A percentile compares a stretch with the other conserved stretches of the same genome.
Conservation (phyloP, 2,797 vertebrate species). For the Lacerta bilineata region DNA sequence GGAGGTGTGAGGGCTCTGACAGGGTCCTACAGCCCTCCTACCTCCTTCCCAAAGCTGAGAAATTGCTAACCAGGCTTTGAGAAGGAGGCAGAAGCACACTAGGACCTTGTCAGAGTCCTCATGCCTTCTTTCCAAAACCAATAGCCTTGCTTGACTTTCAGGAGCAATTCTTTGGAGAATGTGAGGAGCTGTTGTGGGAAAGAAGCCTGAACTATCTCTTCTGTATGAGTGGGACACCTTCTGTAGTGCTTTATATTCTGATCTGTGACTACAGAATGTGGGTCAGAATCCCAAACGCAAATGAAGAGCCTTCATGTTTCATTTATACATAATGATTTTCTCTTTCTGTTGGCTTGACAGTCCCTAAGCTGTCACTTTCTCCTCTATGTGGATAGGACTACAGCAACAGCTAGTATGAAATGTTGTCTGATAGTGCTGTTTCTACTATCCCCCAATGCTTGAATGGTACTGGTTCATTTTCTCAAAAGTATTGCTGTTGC, state of each 20-base stretch:
- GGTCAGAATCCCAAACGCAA: neutral
- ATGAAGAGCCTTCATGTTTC: neutral
- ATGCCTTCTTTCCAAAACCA: too few species aligned
- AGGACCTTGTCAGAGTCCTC: too few species aligned
- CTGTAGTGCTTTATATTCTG: neutral
- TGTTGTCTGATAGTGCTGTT: neutral
- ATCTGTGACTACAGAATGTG: too few species aligned
- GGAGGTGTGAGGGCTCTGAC: too few species aligned
- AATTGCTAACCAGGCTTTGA: too few species aligned
- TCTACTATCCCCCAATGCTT: neutral
- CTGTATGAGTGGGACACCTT: neutral
- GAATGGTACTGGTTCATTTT: neutral
- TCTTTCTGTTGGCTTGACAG: neutral
- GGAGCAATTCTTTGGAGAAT: neutral
- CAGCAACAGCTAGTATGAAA: neutral
- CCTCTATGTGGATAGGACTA: neutral
- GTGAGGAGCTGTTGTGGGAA: neutral
- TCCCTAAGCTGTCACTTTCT: neutral
- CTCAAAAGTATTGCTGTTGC: neutral
- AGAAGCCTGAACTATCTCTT: too few species aligned
- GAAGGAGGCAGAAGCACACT: too few species aligned
- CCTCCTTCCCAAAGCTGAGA: too few species aligned
- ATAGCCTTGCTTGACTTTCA: neutral
- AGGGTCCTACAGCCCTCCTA: too few species aligned
- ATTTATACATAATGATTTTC: neutral